Percentiles rank a stretch among this genome's conserved stretches.
These are phyloP conservation scores for roundworm (Caenorhabditis elegans) DNA, from an alignment of 1,140 invertebrate genomes.

Conservation along the genomic window DNA sequence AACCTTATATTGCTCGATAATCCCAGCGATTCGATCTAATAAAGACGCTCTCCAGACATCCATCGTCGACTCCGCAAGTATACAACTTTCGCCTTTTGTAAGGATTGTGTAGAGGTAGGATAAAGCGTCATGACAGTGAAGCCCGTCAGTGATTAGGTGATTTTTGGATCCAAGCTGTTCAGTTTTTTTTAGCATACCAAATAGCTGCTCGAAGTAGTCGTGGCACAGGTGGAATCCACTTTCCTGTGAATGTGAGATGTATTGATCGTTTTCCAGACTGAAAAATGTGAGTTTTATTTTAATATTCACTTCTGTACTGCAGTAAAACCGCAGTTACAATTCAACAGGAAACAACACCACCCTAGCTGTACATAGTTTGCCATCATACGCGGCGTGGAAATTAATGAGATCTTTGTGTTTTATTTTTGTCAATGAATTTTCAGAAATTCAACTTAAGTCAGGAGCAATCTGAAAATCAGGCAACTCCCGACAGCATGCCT, in stretches of 20 bases:
- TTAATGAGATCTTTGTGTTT: too few species aligned
- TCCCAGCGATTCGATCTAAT: slow-evolving; percentile 3
- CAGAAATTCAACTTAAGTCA: too few species aligned
- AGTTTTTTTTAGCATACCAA: neutral
- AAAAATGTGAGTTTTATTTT: neutral
- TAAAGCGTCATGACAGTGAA: neutral
- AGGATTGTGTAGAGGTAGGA: neutral
- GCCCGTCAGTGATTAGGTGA: slow-evolving; percentile 11
- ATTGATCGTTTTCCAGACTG: slow-evolving; percentile 1
- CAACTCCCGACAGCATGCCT: too few species aligned
- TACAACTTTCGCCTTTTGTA: neutral
- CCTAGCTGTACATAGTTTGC: too few species aligned
- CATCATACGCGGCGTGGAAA: too few species aligned
- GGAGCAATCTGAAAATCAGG: too few species aligned
- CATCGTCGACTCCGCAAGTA: neutral
- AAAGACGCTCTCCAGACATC: slow-evolving; percentile 34
- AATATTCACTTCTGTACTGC: too few species aligned
- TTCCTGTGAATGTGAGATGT: neutral
- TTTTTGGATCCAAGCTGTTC: neutral
- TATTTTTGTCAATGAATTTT: too few species aligned
- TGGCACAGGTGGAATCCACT: neutral
- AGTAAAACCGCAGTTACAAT: too few species aligned
- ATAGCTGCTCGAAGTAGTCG: neutral
- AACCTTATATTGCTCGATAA: slow-evolving; percentile 17
- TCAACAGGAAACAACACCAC: too few species aligned